Conservation (phyloP, 2,113 vertebrate species). For the Upupa epops region DNA sequence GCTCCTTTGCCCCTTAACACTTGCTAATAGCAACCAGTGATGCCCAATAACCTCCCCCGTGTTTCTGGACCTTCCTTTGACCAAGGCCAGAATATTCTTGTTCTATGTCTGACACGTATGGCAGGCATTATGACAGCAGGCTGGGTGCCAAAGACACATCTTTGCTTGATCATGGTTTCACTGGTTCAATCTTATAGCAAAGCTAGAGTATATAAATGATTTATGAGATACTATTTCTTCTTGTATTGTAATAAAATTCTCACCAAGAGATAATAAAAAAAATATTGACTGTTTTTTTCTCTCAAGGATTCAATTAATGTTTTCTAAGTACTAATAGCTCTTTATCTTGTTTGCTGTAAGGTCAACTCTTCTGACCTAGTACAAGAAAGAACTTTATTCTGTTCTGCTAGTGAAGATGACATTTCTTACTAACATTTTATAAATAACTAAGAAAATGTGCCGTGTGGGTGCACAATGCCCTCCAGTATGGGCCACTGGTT, state of each 20-base stretch:
- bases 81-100: neutral
- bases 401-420: neutral
- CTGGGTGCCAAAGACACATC: conserved; percentile 27
- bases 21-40: neutral
- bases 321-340: neutral
- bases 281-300: neutral
- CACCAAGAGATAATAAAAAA: neutral
- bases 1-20: neutral
- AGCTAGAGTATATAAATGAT: conserved; percentile 11
- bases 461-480: neutral
- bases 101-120: conserved; percentile 5
- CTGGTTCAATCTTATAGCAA: neutral
- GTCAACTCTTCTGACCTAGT: neutral
- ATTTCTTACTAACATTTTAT: conserved; percentile 12
- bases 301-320: neutral
- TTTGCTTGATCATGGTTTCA: conserved; percentile 33
- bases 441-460: conserved; percentile 15
- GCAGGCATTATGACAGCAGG: neutral
- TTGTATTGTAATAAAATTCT: conserved; percentile 12
- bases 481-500: neutral
- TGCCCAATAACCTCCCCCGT: neutral
- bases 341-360: neutral
- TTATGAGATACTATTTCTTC: conserved; percentile 10
- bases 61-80: conserved; percentile 6
- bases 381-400: neutral